Base-by-base conservation (phyloP, 53 echinoderm and acorn worm species). In the Apostichopus leukothele region DNA sequence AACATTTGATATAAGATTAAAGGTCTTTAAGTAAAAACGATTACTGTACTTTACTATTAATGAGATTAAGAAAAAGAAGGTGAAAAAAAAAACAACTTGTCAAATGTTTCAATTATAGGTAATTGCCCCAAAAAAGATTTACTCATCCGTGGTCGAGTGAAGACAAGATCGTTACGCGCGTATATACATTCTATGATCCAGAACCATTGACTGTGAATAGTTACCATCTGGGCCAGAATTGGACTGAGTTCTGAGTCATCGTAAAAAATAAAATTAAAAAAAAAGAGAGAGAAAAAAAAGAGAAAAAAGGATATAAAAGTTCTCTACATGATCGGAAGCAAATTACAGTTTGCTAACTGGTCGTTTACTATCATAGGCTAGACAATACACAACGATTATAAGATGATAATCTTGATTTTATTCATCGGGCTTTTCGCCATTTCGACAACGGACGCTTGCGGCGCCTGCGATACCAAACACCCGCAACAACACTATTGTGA, bases 401-500 rank as follows among this genome's bases (percentile, higher is more conserved):
- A 68, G 68, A 68, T 68, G 68, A 68, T 68, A 5, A 0, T 68
- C 14, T 68, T 68, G 14, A 68, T 68, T 68, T 68, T 68, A 14
- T 68, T 14, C 19, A 16, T 68, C 68, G 68, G 16, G 16, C 68
- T 68, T 12, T 68, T 68, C 14, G 19, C 68, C 68, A 68, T 68
- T 68, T 68, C 68, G 68, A 68, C 68, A 16, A n/a, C 19, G 68
- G 80, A 51, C 9, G 76, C 80, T 16, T 80, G 80, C 54, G 80
- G 7, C 54, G 16, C 14, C 3, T 80, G 80, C 22, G 59, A 6
- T 14, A 80, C 80, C 53, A 52, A 54, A 9, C 80, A 80, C 52
- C 80, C 80, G 9, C 80, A 80, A 52, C 80, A 80, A 10, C 80
- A 80, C 21, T 80, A 53, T 51, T 80, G 80, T 21, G 14, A 5